Conservation (phyloP, 2,888 invertebrate genomes). For the Brachynemurus nebulosus region DNA sequence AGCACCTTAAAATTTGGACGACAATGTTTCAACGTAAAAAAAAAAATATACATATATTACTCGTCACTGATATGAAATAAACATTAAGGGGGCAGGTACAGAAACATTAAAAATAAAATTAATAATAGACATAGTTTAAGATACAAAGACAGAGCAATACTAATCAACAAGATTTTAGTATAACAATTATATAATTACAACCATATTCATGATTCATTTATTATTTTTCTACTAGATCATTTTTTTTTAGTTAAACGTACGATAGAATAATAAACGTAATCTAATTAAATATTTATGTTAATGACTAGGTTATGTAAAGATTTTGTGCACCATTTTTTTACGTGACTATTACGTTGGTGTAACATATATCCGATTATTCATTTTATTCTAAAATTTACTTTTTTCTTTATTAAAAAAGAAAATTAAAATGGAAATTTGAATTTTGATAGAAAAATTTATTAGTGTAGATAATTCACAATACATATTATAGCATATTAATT, state of each 20-base stretch:
- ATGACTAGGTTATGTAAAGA: not conserved
- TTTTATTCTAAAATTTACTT: not conserved
- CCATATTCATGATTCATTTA: not conserved
- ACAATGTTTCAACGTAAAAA: too few species aligned
- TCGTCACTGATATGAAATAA: too few species aligned
- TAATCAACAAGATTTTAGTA: constrained; percentile 6
- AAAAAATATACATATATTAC: too few species aligned
- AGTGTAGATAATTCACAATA: not conserved
- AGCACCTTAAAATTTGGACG: too few species aligned
- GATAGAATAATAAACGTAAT: not conserved
- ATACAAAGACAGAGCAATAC: constrained; percentile 5
- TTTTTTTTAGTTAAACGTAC: not conserved
- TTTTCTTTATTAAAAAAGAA: not conserved
- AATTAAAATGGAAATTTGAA: not conserved
- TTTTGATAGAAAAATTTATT: not conserved
- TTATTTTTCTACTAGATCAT: constrained; percentile 1
- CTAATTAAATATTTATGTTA: not conserved
- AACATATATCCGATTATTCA: not conserved
- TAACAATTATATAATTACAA: constrained; percentile 4
- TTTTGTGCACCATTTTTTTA: constrained; percentile 2
- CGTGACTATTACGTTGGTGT: not conserved
- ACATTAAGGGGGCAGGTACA: too few species aligned
- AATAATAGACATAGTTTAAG: not conserved
- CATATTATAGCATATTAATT: not conserved
- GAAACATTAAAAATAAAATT: too few species aligned